Percentiles rank a stretch among this genome's conserved stretches.
phyloP scores from a whole-genome alignment of 2,113 vertebrate genomes.

The Phasianus colchicus region DNA sequence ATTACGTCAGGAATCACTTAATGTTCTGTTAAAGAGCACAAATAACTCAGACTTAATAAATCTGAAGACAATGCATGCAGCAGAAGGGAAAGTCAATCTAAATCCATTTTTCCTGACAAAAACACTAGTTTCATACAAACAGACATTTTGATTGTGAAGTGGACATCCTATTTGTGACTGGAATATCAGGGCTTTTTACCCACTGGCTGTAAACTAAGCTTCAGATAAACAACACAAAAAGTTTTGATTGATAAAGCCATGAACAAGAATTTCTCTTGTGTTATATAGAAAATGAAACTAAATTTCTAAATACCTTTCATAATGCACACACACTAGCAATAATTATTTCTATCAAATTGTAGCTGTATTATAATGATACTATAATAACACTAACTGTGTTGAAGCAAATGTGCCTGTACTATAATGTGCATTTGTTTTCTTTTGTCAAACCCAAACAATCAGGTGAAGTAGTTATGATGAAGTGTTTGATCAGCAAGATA shows the following conservation, averaged over 20 bases:
- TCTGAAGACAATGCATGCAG: background rate
- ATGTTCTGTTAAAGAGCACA: background rate
- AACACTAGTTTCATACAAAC: background rate
- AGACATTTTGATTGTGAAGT: background rate
- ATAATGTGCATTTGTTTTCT: slow-evolving; percentile 8
- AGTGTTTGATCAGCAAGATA: slow-evolving; percentile 1
- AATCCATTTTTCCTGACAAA: background rate
- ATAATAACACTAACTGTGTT: slow-evolving; percentile 22
- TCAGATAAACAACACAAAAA: background rate
- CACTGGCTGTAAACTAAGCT: background rate
- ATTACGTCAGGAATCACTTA: background rate
- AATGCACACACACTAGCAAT: background rate
- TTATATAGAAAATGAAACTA: slow-evolving; percentile 15
- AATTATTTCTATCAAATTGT: slow-evolving; percentile 23
- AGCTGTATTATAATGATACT: background rate
- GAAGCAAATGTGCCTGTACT: background rate
- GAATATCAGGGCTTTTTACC: background rate
- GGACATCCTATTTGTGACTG: background rate
- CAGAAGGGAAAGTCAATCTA: background rate
- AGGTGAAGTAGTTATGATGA: slow-evolving; percentile 22
- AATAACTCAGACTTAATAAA: background rate
- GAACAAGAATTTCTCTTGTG: background rate
- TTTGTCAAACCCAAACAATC: background rate
- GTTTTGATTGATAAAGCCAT: background rate
- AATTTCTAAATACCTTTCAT: background rate